Evolutionary conservation across 1,140 invertebrate species (phyloP).

Genomic region (Macrobrachium nipponense): DNA sequence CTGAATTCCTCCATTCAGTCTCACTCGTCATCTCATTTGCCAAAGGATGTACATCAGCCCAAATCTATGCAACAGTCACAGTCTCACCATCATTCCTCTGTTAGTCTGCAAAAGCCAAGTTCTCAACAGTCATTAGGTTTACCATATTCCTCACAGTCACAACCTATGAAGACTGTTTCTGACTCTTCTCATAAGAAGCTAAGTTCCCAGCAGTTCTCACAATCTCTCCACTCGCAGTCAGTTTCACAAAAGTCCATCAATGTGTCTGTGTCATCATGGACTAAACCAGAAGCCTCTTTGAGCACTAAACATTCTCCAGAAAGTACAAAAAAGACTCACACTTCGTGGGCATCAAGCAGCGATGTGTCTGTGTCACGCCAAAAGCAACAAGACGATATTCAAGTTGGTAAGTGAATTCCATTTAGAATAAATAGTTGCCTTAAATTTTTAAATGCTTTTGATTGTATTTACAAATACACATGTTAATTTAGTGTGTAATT

Average conservation of each 20-base stretch:
- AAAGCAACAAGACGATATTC: constrained; percentile 40
- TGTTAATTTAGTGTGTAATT: no score
- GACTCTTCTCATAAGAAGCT: constrained; percentile 21
- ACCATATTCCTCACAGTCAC: constrained; percentile 26
- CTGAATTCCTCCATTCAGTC: constrained; percentile 25
- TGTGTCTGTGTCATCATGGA: constrained; percentile 22
- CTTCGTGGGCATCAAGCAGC: constrained; percentile 38
- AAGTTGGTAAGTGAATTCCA: constrained; percentile 32
- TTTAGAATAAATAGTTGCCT: no score
- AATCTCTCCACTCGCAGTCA: constrained; percentile 4
- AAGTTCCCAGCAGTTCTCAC: constrained; percentile 17
- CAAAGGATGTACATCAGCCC: constrained; percentile 35
- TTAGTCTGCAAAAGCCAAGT: constrained; percentile 32
- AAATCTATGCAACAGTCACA: constrained; percentile 48
- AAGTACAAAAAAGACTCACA: constrained; percentile 46
- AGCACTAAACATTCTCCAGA: constrained; percentile 34
- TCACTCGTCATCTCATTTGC: constrained; percentile 25
- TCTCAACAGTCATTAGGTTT: constrained; percentile 19
- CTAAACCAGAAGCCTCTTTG: constrained; percentile 6
- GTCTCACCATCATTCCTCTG: constrained; percentile 19
- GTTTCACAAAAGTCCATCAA: constrained; percentile 10
- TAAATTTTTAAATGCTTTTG: no score
- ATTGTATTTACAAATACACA: no score
- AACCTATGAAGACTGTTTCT: background rate
- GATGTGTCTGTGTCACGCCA: constrained; percentile 26